Percentiles rank a stretch among this genome's conserved stretches.
These are phyloP conservation scores for Ophion obscuratus DNA, from an alignment of 2,888 invertebrate species.

Conservation along the genomic window DNA sequence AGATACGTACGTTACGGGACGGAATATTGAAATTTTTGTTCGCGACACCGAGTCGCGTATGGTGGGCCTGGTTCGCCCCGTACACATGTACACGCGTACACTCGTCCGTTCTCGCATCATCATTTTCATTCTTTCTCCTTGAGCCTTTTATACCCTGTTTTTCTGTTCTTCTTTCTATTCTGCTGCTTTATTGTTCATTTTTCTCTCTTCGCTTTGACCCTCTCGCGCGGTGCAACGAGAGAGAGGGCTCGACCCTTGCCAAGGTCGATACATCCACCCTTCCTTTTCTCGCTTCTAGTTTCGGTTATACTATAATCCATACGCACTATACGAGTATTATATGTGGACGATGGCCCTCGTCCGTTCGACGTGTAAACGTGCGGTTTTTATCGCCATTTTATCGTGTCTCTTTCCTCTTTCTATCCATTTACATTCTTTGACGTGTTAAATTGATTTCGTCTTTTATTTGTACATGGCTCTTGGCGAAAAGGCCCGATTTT, in stretches of 20 bases:
- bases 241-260: slow-evolving; percentile 24
- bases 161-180: neutral
- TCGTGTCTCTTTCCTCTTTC: neutral
- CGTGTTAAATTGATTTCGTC: no score
- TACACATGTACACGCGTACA: neutral
- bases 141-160: slow-evolving; percentile 12
- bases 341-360: neutral
- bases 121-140: slow-evolving; percentile 34
- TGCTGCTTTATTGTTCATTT: neutral
- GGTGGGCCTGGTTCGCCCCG: neutral
- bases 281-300: slow-evolving; percentile 1
- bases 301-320: neutral
- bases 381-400: neutral
- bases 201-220: slow-evolving; percentile 10
- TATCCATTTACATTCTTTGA: neutral
- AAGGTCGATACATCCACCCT: slow-evolving; percentile 23
- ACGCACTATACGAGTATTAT: neutral
- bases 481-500: no score
- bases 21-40: slow-evolving; percentile 51
- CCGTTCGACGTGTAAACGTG: neutral
- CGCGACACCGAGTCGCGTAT: slow-evolving; percentile 8
- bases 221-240: slow-evolving; percentile 10
- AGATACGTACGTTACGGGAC: slow-evolving; percentile 3
- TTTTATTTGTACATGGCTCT: no score
- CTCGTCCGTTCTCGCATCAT: slow-evolving; percentile 25